Percentiles rank a stretch among this genome's conserved stretches.
These are phyloP conservation scores for Syngnathoides biaculeatus DNA, from an alignment of 2,113 vertebrate genomes.

Conservation along the genomic window DNA sequence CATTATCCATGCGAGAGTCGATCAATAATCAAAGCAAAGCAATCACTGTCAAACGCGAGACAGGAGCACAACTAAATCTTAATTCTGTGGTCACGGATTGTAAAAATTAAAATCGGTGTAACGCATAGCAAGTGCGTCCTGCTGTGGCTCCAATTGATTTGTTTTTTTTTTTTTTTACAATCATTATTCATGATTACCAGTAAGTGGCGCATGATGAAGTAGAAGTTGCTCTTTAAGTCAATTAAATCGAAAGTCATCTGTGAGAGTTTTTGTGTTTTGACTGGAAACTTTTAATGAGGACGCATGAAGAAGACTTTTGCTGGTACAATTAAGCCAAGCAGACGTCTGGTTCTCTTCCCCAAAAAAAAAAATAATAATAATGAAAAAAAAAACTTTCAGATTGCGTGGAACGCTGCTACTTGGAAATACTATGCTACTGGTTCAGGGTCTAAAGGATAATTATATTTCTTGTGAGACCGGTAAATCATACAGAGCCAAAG, in stretches of 20 bases:
- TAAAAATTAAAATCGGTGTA: not conserved
- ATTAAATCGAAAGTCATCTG: conserved; percentile 11
- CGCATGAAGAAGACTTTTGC: conserved; percentile 17
- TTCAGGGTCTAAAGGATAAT: not conserved
- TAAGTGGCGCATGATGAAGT: not conserved
- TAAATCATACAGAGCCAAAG: not conserved
- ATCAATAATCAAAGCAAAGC: not conserved
- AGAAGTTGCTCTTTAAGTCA: conserved; percentile 2
- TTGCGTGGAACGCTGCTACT: not conserved
- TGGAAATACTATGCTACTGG: not conserved
- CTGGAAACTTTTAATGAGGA: conserved; percentile 23
- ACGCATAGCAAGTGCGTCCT: not conserved
- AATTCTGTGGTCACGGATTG: not conserved
- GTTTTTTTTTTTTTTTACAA: not conserved
- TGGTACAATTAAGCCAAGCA: conserved; percentile 30
- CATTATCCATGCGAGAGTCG: not conserved
- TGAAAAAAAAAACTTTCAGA: too few relatives aligned
- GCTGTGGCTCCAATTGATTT: not conserved
- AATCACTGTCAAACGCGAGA: not conserved
- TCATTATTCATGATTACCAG: not conserved
- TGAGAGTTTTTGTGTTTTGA: conserved; percentile 11
- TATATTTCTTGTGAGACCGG: not conserved
- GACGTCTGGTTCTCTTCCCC: not conserved
- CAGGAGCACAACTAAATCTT: not conserved
- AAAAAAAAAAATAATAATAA: too few relatives aligned